Evolutionary conservation across 2,797 vertebrate species (phyloP).

Genomic region (Aythya fuligula): DNA sequence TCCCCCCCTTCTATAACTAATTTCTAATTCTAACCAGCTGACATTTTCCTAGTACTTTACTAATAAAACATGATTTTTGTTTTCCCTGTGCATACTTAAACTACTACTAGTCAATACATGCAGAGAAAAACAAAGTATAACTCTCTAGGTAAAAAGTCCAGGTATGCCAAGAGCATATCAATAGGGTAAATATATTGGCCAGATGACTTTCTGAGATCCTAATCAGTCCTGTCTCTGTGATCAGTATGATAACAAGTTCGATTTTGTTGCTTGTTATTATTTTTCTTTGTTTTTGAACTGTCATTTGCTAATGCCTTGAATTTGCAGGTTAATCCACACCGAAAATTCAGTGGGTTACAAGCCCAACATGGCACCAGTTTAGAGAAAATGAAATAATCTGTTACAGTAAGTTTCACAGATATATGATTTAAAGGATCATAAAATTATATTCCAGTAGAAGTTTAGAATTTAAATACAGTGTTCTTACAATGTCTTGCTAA

Average conservation of each 20-base stretch:
- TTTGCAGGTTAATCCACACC: slow-evolving; percentile 20
- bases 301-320: slow-evolving; percentile 15
- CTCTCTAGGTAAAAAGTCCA: slow-evolving; percentile 9
- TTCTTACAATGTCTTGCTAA: background rate
- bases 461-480: background rate
- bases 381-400: background rate
- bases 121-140: slow-evolving; percentile 49
- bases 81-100: slow-evolving; percentile 59
- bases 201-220: background rate
- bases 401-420: background rate
- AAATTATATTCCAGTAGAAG: background rate
- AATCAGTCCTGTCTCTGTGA: background rate
- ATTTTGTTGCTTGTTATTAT: background rate
- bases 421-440: slow-evolving; percentile 4
- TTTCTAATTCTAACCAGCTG: slow-evolving; percentile 68
- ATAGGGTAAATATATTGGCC: background rate
- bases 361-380: background rate
- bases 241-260: background rate
- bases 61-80: slow-evolving; percentile 47
- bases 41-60: slow-evolving; percentile 56
- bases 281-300: slow-evolving; percentile 23
- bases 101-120: slow-evolving; percentile 48
- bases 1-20: slow-evolving; percentile 43
- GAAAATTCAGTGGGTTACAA: slow-evolving; percentile 22
- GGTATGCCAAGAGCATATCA: background rate